phyloP scores from a whole-genome alignment of 1,140 invertebrate species.

The Calycopis cecrops region DNA sequence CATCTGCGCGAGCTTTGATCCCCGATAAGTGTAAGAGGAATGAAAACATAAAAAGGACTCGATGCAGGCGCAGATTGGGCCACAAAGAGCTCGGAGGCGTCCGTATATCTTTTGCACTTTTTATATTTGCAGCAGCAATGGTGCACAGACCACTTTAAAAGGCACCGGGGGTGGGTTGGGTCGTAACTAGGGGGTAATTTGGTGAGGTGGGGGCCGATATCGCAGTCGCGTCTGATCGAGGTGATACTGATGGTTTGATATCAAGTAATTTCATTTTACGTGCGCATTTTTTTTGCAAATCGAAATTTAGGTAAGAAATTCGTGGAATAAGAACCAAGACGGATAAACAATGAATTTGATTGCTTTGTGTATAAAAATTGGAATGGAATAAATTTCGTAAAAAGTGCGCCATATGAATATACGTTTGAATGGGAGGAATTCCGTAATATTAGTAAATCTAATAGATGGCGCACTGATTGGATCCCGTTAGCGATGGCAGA shows the following conservation, averaged over 20 bases:
- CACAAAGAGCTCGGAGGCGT: conserved; percentile 71
- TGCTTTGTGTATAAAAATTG: too few relatives aligned
- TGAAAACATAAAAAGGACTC: conserved; percentile 66
- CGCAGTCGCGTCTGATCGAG: conserved; percentile 68
- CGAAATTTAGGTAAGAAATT: too few relatives aligned
- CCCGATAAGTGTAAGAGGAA: conserved; percentile 69
- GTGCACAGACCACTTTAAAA: conserved; percentile 73
- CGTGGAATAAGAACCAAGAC: too few relatives aligned
- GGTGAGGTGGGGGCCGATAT: conserved; percentile 68
- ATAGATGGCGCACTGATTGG: not conserved
- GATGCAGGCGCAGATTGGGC: conserved; percentile 68
- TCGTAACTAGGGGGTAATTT: conserved; percentile 72
- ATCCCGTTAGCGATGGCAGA: conserved; percentile 21
- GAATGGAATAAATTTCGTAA: not conserved
- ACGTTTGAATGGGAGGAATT: not conserved
- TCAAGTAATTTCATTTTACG: conserved; percentile 47
- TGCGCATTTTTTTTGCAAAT: too few relatives aligned
- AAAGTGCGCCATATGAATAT: not conserved
- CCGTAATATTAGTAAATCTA: conserved; percentile 24
- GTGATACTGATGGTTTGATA: conserved; percentile 64
- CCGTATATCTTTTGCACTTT: conserved; percentile 66
- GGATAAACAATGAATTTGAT: too few relatives aligned
- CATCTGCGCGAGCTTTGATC: conserved; percentile 60
- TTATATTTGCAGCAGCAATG: conserved; percentile 69
- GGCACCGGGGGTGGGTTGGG: conserved; percentile 61